Evolutionary conservation across 2,113 vertebrate species (phyloP), one percentile per base, ranked within the genome.

Genomic region (Perca schrenkii): DNA sequence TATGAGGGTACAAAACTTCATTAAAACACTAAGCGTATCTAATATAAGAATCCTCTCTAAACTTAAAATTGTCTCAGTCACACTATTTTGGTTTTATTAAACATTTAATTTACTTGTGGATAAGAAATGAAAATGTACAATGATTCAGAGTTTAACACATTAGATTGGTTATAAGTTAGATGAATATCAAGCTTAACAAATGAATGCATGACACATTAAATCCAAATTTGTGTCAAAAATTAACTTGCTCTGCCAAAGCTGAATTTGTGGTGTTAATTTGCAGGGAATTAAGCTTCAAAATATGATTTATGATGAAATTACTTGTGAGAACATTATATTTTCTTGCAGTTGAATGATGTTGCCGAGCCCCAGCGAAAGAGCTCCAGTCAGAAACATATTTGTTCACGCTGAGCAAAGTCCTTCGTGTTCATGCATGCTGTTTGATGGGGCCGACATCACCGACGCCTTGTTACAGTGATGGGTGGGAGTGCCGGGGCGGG

Each of bases 401-500:
- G 43, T 62, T 76, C 65, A 14, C 8, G 6, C 70, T 31, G 28
- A 58, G 36, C 50, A 2, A 11, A 54, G 56, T 66, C 80, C 84
- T 68, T 8, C 3, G 71, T 28, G 80, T 60, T 68, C n/a, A 11
- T 2, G 14, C 22, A 22, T 3, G 43, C 65, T 47, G 77, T 83
- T 74, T 82, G 83, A 85, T 64, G 78, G 13, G 11, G 22, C 79
- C 53, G 34, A 85, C 87, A 52, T 72, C 75, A 11, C 52, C 2
- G 22, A 49, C 21, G 71, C 77, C 87, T 70, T 67, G 67, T 77
- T 84, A 76, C 84, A n/a, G 62, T 50, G 86, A 83, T 80, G 74
- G 84, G 76, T 80, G 83, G 74, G 83, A 80, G 86, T 70, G 83
- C 46, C 7, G 63, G 72, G 87, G 87, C 11, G 80, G 83, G 77